Base-by-base conservation (phyloP, 2,888 invertebrate species). In the Leptodirus hochenwartii region DNA sequence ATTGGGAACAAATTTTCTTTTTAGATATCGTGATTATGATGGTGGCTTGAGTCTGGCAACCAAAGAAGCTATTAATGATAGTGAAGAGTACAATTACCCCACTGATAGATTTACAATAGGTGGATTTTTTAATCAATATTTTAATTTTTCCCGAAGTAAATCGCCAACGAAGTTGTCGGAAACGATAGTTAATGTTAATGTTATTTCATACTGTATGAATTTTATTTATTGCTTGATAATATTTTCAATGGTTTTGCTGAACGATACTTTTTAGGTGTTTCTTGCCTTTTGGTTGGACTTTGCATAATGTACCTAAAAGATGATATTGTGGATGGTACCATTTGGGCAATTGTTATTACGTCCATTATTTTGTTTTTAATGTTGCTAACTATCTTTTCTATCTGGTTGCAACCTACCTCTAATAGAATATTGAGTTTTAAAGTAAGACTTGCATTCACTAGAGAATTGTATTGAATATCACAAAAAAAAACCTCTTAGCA, bases 401-500 rank as follows among this genome's bases (percentile, higher is more conserved):
- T 77, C 22, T 58, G 62, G 0, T 47, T 63, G 0, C 76, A 77
- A 41, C 76, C 76, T 0, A 64, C 63, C 4, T 69, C 71, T 0
- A 61, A 62, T 22, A 62, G 61, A 46, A 62, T 64, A 37, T 53
- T 75, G 2, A 62, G 68, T 0, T 77, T 77, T 47, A 69, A 67
- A 34, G 74, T 68, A 34, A 54, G 28, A n/a, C n/a, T n/a, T n/a
- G n/a, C n/a, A n/a, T n/a, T n/a, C n/a, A n/a, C n/a, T n/a, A n/a
- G n/a, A n/a, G n/a, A n/a, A n/a, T n/a, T n/a, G n/a, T n/a, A n/a
- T n/a, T n/a, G n/a, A n/a, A n/a, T n/a, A n/a, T n/a, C n/a, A n/a
- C n/a, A n/a, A n/a, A n/a, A n/a, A n/a, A n/a, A n/a, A n/a, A n/a
- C n/a, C n/a, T n/a, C n/a, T n/a, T n/a, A n/a, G n/a, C n/a, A n/a